Percentiles rank a stretch among this genome's conserved stretches.
Evolutionary conservation across 2,888 invertebrate genomes (phyloP).

Genomic region (Pandemis heparana): DNA sequence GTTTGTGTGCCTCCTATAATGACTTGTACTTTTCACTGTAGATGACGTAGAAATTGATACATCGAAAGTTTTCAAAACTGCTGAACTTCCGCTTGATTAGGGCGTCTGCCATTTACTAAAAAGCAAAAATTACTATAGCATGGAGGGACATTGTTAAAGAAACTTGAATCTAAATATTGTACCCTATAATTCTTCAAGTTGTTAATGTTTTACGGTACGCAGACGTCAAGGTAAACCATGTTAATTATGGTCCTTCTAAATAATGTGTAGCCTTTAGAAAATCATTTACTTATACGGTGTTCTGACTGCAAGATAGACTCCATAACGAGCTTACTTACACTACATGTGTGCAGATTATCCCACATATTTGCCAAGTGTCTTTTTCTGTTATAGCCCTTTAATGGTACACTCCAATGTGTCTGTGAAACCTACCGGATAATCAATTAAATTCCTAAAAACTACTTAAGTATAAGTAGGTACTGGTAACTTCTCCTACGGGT

Average conservation of each 20-base stretch:
- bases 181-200: not conserved
- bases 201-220: constrained; percentile 47
- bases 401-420: not conserved
- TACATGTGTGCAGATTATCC: not conserved
- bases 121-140: not conserved
- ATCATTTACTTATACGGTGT: not conserved
- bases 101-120: not conserved
- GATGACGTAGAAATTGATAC: not conserved
- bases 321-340: too few species aligned
- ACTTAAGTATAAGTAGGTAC: too few species aligned
- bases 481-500: not conserved
- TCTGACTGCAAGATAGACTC: too few species aligned
- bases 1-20: constrained; percentile 55
- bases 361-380: not conserved
- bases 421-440: not conserved
- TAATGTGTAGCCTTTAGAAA: not conserved
- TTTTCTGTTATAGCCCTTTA: not conserved
- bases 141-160: not conserved
- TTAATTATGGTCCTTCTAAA: not conserved
- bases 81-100: too few species aligned
- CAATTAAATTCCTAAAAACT: too few species aligned
- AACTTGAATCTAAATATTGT: not conserved
- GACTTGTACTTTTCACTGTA: not conserved
- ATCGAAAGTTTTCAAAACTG: not conserved
- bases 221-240: constrained; percentile 44